Conservation (phyloP, 2,113 vertebrate species). For the Percopsis transmontana region DNA sequence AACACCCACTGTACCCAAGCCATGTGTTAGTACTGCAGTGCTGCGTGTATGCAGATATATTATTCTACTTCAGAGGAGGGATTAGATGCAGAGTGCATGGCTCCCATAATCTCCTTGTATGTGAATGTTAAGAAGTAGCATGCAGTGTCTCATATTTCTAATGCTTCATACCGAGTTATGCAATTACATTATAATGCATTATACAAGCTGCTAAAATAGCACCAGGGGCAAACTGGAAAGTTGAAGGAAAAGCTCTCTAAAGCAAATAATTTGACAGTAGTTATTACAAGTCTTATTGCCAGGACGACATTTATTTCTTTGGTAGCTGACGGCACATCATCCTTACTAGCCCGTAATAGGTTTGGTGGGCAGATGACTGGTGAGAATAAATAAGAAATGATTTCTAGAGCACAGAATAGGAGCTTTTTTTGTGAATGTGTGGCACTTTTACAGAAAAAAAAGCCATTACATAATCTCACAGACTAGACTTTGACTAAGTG, state of each 20-base stretch:
- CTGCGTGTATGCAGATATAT: not conserved
- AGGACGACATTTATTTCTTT: conserved; percentile 62
- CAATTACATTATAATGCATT: conserved; percentile 59
- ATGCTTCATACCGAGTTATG: conserved; percentile 42
- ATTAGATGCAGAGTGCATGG: conserved; percentile 21
- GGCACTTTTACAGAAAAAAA: conserved; percentile 32
- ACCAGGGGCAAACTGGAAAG: conserved; percentile 44
- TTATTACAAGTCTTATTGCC: conserved; percentile 66
- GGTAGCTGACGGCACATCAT: conserved; percentile 64
- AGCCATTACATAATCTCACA: conserved; percentile 49
- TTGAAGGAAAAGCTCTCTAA: conserved; percentile 56
- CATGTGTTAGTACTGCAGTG: too few species aligned
- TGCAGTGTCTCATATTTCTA: conserved; percentile 40
- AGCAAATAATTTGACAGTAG: conserved; percentile 63
- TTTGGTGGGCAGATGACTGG: conserved; percentile 61
- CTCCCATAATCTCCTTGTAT: conserved; percentile 32
- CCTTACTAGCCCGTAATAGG: conserved; percentile 62
- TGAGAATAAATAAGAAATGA: conserved; percentile 67
- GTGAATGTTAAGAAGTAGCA: conserved; percentile 38
- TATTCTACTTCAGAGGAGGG: conserved; percentile 22
- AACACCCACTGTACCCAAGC: too few species aligned
- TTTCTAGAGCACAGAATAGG: conserved; percentile 52
- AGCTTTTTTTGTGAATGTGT: conserved; percentile 45
- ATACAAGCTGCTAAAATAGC: conserved; percentile 48
- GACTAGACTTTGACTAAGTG: conserved; percentile 66